Base-by-base conservation (phyloP, 2,113 vertebrate species). In the Columbina picui region DNA sequence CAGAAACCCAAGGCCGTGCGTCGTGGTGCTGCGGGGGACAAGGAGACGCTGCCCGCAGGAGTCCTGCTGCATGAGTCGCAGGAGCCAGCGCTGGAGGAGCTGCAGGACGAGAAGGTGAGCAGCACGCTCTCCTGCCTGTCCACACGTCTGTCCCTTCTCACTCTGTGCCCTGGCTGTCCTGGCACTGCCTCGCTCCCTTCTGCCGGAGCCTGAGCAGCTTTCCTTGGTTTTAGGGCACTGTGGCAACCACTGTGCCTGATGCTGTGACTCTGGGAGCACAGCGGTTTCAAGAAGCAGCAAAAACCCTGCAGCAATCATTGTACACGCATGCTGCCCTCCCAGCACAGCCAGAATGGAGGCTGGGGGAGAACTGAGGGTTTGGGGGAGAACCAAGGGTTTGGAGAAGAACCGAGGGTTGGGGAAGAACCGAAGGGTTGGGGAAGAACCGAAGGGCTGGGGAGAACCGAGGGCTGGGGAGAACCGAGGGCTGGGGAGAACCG, bases 71-170 rank as follows among this genome's bases (percentile, higher is more conserved):
- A 96, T 0, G 97, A 96, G 63, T 71, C 96, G 10, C 97, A 91
- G 87, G 98, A 97, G 1, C 50, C 96, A 3, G 96, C 71, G 63
- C 69, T 97, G 65, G 98, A 99, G 13, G 98, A 97, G 16, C 98
- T 98, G 59, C 98, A 97, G 49, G 98, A 99, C 3, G 98, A 98
- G 64, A 99, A 99, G 98, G 99, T 99, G 93, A 82, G 53, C 53
- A 5, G 70, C 26, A 25, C 5, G 1, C 47, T 19, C 23, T 14
- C n/a, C 45, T 27, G 29, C 17, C 60, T 12, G 11, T 10, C 29
- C 41, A 4, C 3, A 0, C 0, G 0, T 4, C 47, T 61, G 7
- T 26, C 68, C n/a, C 0, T 29, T 17, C 38, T 52, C n/a, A 12
- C 68, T 49, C n/a, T 36, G 26, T 14, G 0, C 64, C 19, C 8